Conservation (phyloP, 2,113 vertebrate species). For the Pterophyllum scalare region DNA sequence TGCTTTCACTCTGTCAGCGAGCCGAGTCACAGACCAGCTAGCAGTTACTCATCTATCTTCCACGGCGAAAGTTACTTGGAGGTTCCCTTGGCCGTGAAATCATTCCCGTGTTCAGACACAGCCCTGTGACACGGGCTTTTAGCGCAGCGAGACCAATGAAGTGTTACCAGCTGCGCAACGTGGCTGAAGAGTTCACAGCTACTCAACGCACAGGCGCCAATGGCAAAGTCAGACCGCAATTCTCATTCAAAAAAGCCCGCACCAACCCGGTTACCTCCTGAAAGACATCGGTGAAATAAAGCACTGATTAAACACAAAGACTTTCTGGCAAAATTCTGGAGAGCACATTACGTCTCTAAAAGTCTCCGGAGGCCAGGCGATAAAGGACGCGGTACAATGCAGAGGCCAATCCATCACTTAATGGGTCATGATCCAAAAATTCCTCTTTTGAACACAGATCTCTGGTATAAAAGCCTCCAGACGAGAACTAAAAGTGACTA, state of each 20-base stretch:
- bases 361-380: slow-evolving; percentile 23
- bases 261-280: neutral
- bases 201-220: slow-evolving; percentile 16
- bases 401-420: slow-evolving; percentile 49
- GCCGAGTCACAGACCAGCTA: neutral
- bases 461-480: slow-evolving; percentile 49
- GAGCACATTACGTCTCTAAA: slow-evolving; percentile 27
- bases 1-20: neutral
- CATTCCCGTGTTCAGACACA: slow-evolving; percentile 62
- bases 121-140: slow-evolving; percentile 65
- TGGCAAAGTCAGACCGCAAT: neutral
- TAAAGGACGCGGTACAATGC: slow-evolving; percentile 41
- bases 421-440: slow-evolving; percentile 53
- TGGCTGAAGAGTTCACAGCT: slow-evolving; percentile 37
- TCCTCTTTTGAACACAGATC: slow-evolving; percentile 50
- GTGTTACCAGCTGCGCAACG: slow-evolving; percentile 19
- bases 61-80: slow-evolving; percentile 12
- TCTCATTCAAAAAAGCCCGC: neutral
- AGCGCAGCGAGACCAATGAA: slow-evolving; percentile 57
- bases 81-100: slow-evolving; percentile 59
- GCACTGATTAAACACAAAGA: slow-evolving; percentile 17
- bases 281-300: slow-evolving; percentile 23
- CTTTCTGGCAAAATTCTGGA: slow-evolving; percentile 39
- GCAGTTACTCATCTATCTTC: neutral
- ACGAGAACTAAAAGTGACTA: slow-evolving; percentile 37